Evolutionary conservation across 2,888 invertebrate genomes (phyloP).

Genomic region (Oxyscelio sp.): DNA sequence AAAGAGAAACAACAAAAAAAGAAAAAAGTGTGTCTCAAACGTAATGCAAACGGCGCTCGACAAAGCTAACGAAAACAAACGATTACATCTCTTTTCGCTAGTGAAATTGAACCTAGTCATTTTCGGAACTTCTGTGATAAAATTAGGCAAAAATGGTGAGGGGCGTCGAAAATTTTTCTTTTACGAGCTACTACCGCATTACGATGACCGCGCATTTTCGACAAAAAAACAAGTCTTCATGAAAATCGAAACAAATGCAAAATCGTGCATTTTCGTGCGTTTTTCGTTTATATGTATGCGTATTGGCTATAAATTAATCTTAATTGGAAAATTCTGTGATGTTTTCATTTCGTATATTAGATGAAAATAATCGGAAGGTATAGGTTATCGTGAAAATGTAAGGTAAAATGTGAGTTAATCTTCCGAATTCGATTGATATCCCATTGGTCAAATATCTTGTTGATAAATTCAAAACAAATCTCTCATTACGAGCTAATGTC

Average conservation of each 20-base stretch:
- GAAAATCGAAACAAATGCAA: conserved; percentile 27
- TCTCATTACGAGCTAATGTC: neutral
- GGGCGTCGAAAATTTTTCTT: conserved; percentile 55
- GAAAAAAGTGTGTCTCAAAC: conserved; percentile 72
- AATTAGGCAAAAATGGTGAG: conserved; percentile 79
- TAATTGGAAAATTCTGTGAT: conserved; percentile 88
- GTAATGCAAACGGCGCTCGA: conserved; percentile 79
- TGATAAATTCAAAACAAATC: conserved; percentile 21
- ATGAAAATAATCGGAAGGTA: conserved; percentile 82
- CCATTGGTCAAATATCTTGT: conserved; percentile 12
- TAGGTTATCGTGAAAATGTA: conserved; percentile 87
- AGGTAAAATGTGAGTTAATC: conserved; percentile 79
- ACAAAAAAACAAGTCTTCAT: conserved; percentile 40
- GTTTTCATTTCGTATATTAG: conserved; percentile 86
- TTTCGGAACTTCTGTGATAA: conserved; percentile 87
- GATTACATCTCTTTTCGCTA: conserved; percentile 75
- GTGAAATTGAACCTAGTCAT: conserved; percentile 88
- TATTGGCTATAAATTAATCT: conserved; percentile 84
- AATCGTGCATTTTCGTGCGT: conserved; percentile 2
- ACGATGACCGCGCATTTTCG: conserved; percentile 79
- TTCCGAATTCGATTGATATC: conserved; percentile 49
- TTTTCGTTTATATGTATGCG: conserved; percentile 46
- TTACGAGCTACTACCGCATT: conserved; percentile 81
- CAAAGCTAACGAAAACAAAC: conserved; percentile 38
- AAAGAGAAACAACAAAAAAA: neutral